Percentiles rank a stretch among this genome's conserved stretches.
phyloP scores from a whole-genome alignment of 2,797 vertebrate species.

The Mareca penelope region DNA sequence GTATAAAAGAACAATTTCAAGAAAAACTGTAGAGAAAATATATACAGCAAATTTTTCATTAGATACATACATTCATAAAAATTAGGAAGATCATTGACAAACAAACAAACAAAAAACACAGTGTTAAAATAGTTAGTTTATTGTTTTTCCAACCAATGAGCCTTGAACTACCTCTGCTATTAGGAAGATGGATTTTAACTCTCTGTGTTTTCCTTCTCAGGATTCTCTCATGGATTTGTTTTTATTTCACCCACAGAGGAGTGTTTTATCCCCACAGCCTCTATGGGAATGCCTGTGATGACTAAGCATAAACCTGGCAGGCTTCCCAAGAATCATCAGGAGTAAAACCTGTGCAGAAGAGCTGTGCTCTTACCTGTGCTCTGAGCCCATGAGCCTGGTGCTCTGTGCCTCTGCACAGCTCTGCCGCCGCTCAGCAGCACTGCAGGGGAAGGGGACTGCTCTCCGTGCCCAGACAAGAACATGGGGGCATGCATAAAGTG shows the following conservation, averaged over 20 bases:
- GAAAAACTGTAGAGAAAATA: neutral
- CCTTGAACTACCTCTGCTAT: neutral
- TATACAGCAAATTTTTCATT: neutral
- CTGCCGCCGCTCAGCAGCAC: neutral
- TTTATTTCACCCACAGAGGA: neutral
- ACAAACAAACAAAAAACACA: neutral
- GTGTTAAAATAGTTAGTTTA: neutral
- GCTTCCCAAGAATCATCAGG: neutral
- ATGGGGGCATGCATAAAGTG: accelerated
- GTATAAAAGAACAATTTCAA: neutral
- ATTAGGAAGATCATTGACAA: neutral
- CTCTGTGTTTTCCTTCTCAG: neutral
- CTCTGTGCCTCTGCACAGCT: accelerated
- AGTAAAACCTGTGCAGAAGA: neutral
- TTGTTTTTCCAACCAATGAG: neutral
- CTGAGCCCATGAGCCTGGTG: neutral
- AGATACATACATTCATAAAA: neutral
- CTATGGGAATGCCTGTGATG: neutral
- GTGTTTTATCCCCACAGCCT: neutral
- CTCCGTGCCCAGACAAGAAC: neutral
- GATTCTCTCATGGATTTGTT: neutral
- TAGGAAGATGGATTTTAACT: neutral
- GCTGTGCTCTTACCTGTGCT: neutral
- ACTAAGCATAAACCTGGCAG: neutral
- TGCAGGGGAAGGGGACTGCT: neutral